Evolutionary conservation across 2,888 invertebrate species (phyloP).

Genomic region (Meiosimyza platycephala): DNA sequence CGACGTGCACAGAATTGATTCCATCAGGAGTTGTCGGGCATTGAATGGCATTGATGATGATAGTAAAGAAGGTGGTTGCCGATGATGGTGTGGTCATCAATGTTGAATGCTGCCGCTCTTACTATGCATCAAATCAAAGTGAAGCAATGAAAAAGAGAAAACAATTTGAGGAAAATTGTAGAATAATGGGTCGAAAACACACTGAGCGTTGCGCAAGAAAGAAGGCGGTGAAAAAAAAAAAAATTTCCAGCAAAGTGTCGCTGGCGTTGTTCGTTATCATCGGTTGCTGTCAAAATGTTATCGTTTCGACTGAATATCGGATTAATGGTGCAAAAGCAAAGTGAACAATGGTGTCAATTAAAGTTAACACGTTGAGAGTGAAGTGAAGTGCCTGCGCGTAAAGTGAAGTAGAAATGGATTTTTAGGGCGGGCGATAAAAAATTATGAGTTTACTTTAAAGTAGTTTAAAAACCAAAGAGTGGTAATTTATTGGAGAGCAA

Average conservation of each 20-base stretch:
- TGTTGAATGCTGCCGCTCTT: neutral
- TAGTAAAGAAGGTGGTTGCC: neutral
- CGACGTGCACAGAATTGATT: conserved; percentile 61
- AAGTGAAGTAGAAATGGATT: too few relatives aligned
- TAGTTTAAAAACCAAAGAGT: too few relatives aligned
- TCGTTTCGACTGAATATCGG: conserved; percentile 21
- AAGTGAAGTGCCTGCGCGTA: neutral
- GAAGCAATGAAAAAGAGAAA: neutral
- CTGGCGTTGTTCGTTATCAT: conserved; percentile 22
- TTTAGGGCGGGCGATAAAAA: too few relatives aligned
- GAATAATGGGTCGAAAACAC: neutral
- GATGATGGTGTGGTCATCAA: neutral
- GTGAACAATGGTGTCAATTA: conserved; percentile 61
- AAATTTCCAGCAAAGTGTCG: conserved; percentile 15
- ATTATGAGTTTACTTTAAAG: too few relatives aligned
- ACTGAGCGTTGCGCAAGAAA: neutral
- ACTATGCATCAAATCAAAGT: neutral
- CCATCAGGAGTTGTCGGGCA: conserved; percentile 27
- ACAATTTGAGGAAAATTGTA: neutral
- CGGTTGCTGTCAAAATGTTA: conserved; percentile 32
- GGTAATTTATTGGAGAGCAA: too few relatives aligned
- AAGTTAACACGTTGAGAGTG: conserved; percentile 52
- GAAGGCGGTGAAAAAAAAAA: neutral
- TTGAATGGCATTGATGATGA: conserved; percentile 35
- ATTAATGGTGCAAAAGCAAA: conserved; percentile 54